These are phyloP conservation scores for Syngnathus rostellatus DNA, from an alignment of 2,797 vertebrate species.

Conservation along the genomic window DNA sequence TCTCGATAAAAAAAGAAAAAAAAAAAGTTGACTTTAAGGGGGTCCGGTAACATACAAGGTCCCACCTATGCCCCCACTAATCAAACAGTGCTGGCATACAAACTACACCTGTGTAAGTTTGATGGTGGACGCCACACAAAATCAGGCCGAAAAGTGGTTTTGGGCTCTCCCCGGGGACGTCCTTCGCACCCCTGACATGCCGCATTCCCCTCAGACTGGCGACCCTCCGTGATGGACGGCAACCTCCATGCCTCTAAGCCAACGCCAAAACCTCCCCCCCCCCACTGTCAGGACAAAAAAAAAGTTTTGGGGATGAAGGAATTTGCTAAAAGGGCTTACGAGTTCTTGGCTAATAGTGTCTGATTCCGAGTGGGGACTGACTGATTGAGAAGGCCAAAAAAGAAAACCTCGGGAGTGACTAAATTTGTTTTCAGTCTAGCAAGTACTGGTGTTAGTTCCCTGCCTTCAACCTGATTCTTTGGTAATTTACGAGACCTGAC, in stretches of 20 bases:
- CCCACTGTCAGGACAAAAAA: not conserved
- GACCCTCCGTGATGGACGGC: slow-evolving; percentile 55
- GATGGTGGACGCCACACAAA: slow-evolving; percentile 13
- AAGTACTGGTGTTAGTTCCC: not conserved
- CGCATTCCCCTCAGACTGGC: slow-evolving; percentile 53
- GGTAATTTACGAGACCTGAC: slow-evolving; percentile 48
- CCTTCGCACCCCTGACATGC: slow-evolving; percentile 32
- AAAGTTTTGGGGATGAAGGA: not conserved
- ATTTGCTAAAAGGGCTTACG: not conserved
- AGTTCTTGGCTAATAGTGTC: not conserved
- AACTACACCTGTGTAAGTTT: slow-evolving; percentile 3
- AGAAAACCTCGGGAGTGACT: not conserved
- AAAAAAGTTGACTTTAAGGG: not conserved
- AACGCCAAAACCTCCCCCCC: slow-evolving; percentile 23
- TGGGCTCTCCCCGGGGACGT: slow-evolving; percentile 36
- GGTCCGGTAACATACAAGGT: slow-evolving; percentile 12
- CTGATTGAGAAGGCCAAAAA: not conserved
- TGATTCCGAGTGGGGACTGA: not conserved
- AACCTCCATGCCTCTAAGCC: slow-evolving; percentile 55
- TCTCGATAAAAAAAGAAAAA: not conserved
- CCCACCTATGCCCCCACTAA: slow-evolving; percentile 19
- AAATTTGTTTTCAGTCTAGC: not conserved
- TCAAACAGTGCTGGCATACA: not conserved
- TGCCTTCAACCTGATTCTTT: slow-evolving; percentile 37
- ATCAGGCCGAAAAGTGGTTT: slow-evolving; percentile 13